Evolutionary conservation across 2,797 vertebrate species (phyloP).

Genomic region (Sylvia borin): DNA sequence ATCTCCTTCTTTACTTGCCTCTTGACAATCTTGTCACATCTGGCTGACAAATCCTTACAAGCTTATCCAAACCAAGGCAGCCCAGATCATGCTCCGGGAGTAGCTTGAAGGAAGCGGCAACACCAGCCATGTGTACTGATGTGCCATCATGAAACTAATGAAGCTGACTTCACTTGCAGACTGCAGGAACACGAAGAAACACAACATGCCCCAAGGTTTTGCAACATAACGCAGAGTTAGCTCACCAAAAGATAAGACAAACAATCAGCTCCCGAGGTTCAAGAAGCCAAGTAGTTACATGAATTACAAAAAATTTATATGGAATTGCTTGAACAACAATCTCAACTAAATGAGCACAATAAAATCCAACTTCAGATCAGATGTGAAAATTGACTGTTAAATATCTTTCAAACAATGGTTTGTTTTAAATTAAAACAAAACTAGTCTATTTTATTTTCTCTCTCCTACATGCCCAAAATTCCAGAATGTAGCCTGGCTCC

Average conservation of each 20-base stretch:
- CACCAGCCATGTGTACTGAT: slow-evolving; percentile 77
- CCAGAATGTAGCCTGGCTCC: neutral
- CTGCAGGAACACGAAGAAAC: slow-evolving; percentile 73
- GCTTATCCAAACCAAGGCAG: slow-evolving; percentile 82
- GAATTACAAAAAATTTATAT: slow-evolving; percentile 49
- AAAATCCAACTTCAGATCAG: slow-evolving; percentile 36
- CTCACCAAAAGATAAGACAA: slow-evolving; percentile 71
- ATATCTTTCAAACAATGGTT: slow-evolving; percentile 10
- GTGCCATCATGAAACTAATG: slow-evolving; percentile 85
- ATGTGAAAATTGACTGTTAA: slow-evolving; percentile 34
- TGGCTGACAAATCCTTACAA: slow-evolving; percentile 91
- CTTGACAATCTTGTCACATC: slow-evolving; percentile 92
- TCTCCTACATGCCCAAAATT: neutral
- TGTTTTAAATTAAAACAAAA: slow-evolving; percentile 5
- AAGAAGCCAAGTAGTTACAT: slow-evolving; percentile 67
- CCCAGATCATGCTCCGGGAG: slow-evolving; percentile 80
- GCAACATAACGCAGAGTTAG: slow-evolving; percentile 70
- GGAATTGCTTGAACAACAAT: slow-evolving; percentile 18
- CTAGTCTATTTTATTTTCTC: neutral
- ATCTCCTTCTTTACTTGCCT: slow-evolving; percentile 86
- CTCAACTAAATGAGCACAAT: slow-evolving; percentile 20
- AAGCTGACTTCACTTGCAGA: slow-evolving; percentile 78
- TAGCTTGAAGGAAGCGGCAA: slow-evolving; percentile 80
- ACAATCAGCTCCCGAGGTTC: slow-evolving; percentile 67
- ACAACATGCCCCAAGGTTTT: slow-evolving; percentile 74